These are phyloP conservation scores for Lamellibrachia columna DNA, from an alignment of 2,888 invertebrate species.

Conservation along the genomic window DNA sequence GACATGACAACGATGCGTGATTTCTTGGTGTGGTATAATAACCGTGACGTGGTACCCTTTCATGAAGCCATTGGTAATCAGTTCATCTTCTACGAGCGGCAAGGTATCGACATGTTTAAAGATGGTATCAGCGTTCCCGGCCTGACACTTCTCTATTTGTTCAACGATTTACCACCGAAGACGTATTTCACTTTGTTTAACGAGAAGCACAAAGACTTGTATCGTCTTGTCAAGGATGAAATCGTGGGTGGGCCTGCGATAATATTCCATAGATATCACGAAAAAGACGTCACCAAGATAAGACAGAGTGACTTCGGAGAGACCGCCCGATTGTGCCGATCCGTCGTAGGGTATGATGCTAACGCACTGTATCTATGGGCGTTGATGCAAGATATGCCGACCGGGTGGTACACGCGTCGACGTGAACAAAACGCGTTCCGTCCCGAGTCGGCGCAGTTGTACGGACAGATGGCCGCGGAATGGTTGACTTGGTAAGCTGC, in stretches of 20 bases:
- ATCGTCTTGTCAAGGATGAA: too few relatives aligned
- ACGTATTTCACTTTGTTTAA: constrained; percentile 40
- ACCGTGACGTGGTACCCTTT: constrained; percentile 41
- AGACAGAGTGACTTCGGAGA: background rate
- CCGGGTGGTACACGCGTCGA: background rate
- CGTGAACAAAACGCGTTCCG: background rate
- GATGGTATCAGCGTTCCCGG: constrained; percentile 37
- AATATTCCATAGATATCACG: background rate
- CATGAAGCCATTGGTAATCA: constrained; percentile 38
- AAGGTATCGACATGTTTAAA: constrained; percentile 37
- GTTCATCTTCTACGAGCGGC: constrained; percentile 36
- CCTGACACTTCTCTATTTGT: constrained; percentile 35
- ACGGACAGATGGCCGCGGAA: background rate
- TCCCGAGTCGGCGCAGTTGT: background rate
- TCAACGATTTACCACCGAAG: constrained; percentile 32
- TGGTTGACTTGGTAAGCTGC: background rate
- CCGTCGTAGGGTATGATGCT: background rate
- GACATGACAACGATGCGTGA: constrained; percentile 40
- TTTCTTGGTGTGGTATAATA: constrained; percentile 45
- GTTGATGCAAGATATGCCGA: background rate
- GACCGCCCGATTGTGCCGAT: background rate
- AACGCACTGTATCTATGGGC: background rate
- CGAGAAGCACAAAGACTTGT: constrained; percentile 34
- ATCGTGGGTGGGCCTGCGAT: background rate
- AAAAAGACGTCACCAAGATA: background rate